Conservation (phyloP, 2,113 vertebrate genomes). For the Riparia riparia region DNA sequence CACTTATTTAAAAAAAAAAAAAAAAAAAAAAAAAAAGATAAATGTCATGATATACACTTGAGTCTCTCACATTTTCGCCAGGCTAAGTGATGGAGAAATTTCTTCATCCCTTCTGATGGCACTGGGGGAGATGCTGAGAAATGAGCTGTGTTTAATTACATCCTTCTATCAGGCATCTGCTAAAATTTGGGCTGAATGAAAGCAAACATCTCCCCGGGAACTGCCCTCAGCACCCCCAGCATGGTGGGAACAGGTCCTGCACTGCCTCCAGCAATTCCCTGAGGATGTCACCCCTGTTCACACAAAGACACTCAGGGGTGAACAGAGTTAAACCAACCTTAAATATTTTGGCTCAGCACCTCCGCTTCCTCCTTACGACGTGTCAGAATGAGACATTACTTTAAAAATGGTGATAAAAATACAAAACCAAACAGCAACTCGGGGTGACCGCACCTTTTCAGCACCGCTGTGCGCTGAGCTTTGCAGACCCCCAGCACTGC, state of each 20-base stretch:
- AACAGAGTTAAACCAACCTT: neutral
- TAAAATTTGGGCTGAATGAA: neutral
- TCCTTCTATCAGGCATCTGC: neutral
- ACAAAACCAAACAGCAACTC: neutral
- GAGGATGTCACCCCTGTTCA: accelerated
- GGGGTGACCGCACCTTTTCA: too few relatives aligned
- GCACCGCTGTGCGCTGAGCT: neutral
- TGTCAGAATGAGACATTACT: neutral
- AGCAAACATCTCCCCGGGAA: neutral
- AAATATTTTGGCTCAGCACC: neutral
- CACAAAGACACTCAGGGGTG: neutral
- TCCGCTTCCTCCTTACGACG: too few relatives aligned
- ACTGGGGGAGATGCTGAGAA: neutral
- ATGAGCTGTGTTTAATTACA: neutral
- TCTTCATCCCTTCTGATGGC: neutral
- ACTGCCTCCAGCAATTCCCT: neutral
- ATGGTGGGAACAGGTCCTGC: neutral
- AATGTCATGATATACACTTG: neutral
- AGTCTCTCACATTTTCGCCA: neutral
- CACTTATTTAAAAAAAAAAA: neutral
- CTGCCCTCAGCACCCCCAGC: neutral
- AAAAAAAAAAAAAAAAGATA: neutral
- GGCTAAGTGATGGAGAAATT: neutral
- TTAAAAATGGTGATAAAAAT: neutral
- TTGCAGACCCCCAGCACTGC: neutral